Conservation (phyloP, 1,140 invertebrate species). For the Conus ventricosus region DNA sequence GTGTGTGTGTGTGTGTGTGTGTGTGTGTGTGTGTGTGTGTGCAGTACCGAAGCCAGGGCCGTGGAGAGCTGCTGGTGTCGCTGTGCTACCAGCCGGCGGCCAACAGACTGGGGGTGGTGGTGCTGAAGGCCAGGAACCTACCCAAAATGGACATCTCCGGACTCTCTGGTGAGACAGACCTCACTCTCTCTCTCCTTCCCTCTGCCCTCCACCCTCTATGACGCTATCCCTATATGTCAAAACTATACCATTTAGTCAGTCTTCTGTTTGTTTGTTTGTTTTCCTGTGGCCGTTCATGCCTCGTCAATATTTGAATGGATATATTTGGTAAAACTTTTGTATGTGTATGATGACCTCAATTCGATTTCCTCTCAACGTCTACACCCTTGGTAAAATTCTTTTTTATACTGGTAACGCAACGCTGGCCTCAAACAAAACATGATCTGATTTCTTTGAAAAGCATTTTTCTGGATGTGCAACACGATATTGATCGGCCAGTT, state of each 20-base stretch:
- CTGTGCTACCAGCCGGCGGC: slow-evolving; percentile 87
- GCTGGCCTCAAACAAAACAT: no score
- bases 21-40: slow-evolving; percentile 21
- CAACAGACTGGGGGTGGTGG: slow-evolving; percentile 85
- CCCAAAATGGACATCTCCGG: slow-evolving; percentile 91
- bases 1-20: no score
- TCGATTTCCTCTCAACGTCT: no score
- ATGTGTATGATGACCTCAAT: background rate
- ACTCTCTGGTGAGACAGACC: slow-evolving; percentile 80
- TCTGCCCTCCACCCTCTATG: background rate
- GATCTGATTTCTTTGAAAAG: no score
- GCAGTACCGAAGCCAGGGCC: slow-evolving; percentile 83
- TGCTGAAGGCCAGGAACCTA: slow-evolving; percentile 87
- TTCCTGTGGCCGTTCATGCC: background rate
- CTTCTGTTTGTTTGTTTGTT: background rate
- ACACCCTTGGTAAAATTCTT: no score
- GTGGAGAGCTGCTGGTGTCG: slow-evolving; percentile 86
- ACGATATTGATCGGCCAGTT: no score
- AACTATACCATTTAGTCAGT: background rate
- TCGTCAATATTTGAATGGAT: no score
- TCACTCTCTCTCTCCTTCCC: background rate
- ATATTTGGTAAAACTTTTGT: background rate
- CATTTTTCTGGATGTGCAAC: no score
- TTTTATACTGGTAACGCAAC: no score
- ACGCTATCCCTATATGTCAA: background rate